Conservation (phyloP, 2,888 invertebrate genomes). For the Mechanitis mazaeus region DNA sequence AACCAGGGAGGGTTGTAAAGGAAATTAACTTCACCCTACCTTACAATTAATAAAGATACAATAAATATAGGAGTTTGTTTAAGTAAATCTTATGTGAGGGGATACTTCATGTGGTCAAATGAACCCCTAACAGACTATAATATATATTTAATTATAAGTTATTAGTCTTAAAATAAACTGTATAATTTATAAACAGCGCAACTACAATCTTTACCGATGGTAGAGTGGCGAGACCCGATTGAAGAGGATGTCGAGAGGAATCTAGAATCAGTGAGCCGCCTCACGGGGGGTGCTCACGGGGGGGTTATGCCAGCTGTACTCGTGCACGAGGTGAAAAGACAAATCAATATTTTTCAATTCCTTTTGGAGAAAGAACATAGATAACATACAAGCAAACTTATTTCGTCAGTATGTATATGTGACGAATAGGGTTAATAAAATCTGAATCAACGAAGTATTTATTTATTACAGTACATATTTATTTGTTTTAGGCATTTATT, state of each 20-base stretch:
- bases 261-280: slow-evolving; percentile 60
- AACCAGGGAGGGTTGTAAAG: too few relatives aligned
- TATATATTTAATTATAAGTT: too few relatives aligned
- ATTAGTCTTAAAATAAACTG: too few relatives aligned
- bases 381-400: background rate
- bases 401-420: too few relatives aligned
- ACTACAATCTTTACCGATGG: slow-evolving; percentile 54
- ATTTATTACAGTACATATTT: slow-evolving; percentile 3
- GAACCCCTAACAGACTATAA: too few relatives aligned
- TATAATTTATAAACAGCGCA: slow-evolving; percentile 38
- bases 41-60: too few relatives aligned
- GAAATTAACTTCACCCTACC: too few relatives aligned
- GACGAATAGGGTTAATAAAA: background rate
- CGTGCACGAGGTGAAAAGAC: slow-evolving; percentile 50
- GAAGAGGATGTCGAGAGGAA: slow-evolving; percentile 68
- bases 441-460: background rate
- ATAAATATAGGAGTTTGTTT: too few relatives aligned
- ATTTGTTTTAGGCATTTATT: slow-evolving; percentile 68
- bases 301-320: slow-evolving; percentile 50
- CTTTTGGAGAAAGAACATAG: background rate
- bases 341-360: background rate
- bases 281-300: slow-evolving; percentile 52
- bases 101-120: too few relatives aligned
- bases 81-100: too few relatives aligned
- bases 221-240: slow-evolving; percentile 67